phyloP scores from a whole-genome alignment of 2,888 invertebrate species.

The Eupelmus urozonus region DNA sequence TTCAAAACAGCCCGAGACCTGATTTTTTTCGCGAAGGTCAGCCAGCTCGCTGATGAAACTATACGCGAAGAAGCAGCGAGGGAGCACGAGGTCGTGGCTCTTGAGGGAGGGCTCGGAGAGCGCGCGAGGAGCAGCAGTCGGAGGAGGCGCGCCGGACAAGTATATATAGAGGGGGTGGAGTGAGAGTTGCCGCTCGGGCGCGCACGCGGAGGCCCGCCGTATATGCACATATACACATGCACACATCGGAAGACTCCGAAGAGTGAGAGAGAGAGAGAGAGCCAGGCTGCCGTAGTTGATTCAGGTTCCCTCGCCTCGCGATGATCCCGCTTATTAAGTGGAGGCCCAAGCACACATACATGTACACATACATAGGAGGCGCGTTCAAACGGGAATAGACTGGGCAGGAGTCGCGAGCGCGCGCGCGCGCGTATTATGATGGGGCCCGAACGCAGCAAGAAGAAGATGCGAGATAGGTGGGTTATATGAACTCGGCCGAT shows the following conservation, averaged over 20 bases:
- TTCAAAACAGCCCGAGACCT: not conserved
- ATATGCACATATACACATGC: not conserved
- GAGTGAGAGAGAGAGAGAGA: no score
- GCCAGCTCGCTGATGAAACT: not conserved
- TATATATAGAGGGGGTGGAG: constrained; percentile 13
- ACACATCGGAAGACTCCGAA: not conserved
- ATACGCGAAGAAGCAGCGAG: no score
- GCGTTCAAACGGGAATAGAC: constrained; percentile 1
- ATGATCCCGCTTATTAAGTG: constrained; percentile 77
- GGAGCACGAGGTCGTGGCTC: not conserved
- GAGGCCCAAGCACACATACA: constrained; percentile 66
- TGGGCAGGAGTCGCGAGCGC: not conserved
- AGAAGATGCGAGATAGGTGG: constrained; percentile 71
- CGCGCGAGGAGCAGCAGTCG: constrained; percentile 9
- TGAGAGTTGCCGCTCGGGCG: not conserved
- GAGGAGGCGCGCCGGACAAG: constrained; percentile 33
- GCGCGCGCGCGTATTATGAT: constrained; percentile 34
- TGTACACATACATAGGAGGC: not conserved
- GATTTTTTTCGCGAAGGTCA: not conserved
- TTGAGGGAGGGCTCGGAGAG: no score
- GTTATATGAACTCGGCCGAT: constrained; percentile 67
- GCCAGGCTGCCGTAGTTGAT: constrained; percentile 70
- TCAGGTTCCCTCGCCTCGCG: constrained; percentile 66
- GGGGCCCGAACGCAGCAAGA: constrained; percentile 4
- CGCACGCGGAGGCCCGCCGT: not conserved